Evolutionary conservation across 2,113 vertebrate species (phyloP).

Genomic region (Sorex fumeus): DNA sequence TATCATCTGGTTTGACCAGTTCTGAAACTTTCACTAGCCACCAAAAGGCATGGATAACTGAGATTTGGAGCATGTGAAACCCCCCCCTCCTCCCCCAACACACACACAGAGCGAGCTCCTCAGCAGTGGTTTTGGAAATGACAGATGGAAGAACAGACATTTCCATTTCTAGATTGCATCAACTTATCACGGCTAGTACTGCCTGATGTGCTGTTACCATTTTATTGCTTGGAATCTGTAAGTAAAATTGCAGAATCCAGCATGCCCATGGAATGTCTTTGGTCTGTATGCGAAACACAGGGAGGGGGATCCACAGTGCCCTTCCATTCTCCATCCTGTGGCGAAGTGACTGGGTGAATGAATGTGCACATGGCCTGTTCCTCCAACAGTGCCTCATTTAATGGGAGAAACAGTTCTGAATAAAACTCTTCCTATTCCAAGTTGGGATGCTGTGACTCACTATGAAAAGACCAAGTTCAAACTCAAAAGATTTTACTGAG

Average conservation of each 20-base stretch:
- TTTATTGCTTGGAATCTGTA: conserved; percentile 26
- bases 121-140: background rate
- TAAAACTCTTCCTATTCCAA: background rate
- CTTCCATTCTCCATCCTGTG: background rate
- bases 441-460: background rate
- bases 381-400: background rate
- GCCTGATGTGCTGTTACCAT: background rate
- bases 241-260: background rate
- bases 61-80: too few relatives aligned
- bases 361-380: rapidly evolving
- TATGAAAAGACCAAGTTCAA: conserved; percentile 33
- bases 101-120: background rate
- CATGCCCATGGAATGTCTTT: background rate
- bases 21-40: background rate
- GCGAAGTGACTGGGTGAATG: background rate
- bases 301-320: too few relatives aligned
- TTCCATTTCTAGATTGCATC: background rate
- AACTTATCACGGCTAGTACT: background rate
- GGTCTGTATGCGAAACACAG: background rate
- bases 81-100: too few relatives aligned
- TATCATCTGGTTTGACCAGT: too few relatives aligned
- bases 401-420: background rate
- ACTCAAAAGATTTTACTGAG: background rate
- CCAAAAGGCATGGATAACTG: too few relatives aligned
- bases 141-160: background rate